These are phyloP conservation scores for Phengaris alcon DNA, from an alignment of 2,888 invertebrate genomes.

Conservation along the genomic window DNA sequence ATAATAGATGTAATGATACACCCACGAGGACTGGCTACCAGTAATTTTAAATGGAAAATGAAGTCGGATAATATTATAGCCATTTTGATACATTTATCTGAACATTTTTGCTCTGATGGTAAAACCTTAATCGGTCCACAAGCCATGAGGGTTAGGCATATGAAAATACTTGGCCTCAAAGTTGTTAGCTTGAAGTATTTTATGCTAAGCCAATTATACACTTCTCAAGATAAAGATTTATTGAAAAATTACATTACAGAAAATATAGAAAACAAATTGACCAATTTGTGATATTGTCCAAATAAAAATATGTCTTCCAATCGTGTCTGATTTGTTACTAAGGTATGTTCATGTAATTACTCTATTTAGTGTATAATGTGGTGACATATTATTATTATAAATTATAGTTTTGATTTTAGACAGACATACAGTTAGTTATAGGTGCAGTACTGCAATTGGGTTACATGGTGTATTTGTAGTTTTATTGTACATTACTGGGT, in stretches of 20 bases:
- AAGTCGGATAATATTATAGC: slow-evolving; percentile 70
- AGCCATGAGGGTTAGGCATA: slow-evolving; percentile 80
- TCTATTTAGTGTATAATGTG: background rate
- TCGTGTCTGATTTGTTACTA: background rate
- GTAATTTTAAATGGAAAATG: slow-evolving; percentile 69
- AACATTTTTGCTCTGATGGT: slow-evolving; percentile 81
- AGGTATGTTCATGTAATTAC: background rate
- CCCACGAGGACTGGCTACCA: slow-evolving; percentile 59
- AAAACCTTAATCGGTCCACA: slow-evolving; percentile 81
- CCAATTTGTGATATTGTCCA: slow-evolving; percentile 38
- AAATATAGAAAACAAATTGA: slow-evolving; percentile 56
- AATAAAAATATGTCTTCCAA: background rate
- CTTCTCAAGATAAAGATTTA: slow-evolving; percentile 64
- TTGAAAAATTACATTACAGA: slow-evolving; percentile 75
- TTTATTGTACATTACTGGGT: no score
- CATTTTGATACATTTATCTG: slow-evolving; percentile 81
- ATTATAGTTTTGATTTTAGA: background rate
- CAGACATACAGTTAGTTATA: background rate
- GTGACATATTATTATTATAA: background rate
- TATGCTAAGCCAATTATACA: slow-evolving; percentile 68
- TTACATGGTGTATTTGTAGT: no score
- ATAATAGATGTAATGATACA: slow-evolving; percentile 81
- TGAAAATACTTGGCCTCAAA: slow-evolving; percentile 81
- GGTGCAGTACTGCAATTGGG: no score
- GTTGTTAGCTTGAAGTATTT: slow-evolving; percentile 80